Evolutionary conservation across 2,113 vertebrate species (phyloP).

Genomic region (Colossoma macropomum): DNA sequence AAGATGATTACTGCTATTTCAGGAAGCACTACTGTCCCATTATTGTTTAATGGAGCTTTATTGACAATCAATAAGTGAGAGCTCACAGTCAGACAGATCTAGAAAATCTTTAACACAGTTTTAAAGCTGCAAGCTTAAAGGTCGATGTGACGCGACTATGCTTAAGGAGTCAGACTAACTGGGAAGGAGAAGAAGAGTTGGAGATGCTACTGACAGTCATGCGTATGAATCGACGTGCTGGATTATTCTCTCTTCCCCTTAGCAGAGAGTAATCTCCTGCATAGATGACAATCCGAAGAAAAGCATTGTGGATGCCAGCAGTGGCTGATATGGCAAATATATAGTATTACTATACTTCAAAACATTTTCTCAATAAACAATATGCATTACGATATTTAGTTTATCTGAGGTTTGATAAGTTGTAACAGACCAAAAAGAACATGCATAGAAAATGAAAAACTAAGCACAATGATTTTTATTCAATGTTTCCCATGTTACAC

Average conservation of each 20-base stretch:
- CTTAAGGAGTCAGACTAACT: neutral
- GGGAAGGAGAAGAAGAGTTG: neutral
- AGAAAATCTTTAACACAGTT: slow-evolving; percentile 1
- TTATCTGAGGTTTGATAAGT: too few species aligned
- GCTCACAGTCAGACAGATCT: slow-evolving; percentile 23
- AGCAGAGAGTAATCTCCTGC: neutral
- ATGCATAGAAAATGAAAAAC: too few species aligned
- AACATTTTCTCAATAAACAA: too few species aligned
- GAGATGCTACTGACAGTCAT: neutral
- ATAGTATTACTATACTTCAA: too few species aligned
- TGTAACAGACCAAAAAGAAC: too few species aligned
- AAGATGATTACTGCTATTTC: slow-evolving; percentile 93
- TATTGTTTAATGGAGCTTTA: slow-evolving; percentile 43
- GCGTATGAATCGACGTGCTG: neutral
- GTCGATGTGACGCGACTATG: neutral
- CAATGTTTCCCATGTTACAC: too few species aligned
- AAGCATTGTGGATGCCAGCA: neutral
- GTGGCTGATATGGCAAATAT: too few species aligned
- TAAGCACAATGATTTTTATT: too few species aligned
- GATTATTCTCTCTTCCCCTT: neutral
- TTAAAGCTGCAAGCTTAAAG: neutral
- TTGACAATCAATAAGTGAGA: slow-evolving; percentile 44
- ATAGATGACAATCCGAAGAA: neutral
- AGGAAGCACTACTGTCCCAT: slow-evolving; percentile 75
- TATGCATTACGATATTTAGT: too few species aligned